These are phyloP conservation scores for Phrixothrix hirtus DNA, from an alignment of 2,888 invertebrate species.

Conservation along the genomic window DNA sequence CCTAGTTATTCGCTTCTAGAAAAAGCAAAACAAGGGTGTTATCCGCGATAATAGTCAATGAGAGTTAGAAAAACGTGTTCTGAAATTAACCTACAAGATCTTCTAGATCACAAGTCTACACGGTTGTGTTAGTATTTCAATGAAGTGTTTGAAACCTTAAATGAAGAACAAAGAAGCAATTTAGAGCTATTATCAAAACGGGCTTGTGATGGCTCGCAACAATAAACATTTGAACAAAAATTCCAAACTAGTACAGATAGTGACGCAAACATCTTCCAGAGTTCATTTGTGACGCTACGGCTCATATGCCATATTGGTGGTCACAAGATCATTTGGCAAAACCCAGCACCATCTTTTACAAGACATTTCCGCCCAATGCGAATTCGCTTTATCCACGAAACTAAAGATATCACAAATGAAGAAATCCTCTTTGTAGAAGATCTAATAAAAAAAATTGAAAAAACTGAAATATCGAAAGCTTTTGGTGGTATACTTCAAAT, in stretches of 20 bases:
- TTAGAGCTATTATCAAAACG: conserved; percentile 36
- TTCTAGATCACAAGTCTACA: conserved; percentile 27
- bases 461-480: too few species aligned
- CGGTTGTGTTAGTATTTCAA: conserved; percentile 25
- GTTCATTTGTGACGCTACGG: too few species aligned
- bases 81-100: conserved; percentile 23
- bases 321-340: conserved; percentile 36
- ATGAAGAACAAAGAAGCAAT: too few species aligned
- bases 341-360: too few species aligned
- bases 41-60: conserved; percentile 3
- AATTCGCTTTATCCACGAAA: conserved; percentile 33
- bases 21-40: conserved; percentile 30
- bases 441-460: too few species aligned
- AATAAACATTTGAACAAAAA: conserved; percentile 40
- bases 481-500: too few species aligned
- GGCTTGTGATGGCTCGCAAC: conserved; percentile 42
- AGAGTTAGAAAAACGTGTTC: conserved; percentile 22
- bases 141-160: conserved; percentile 15
- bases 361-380: too few species aligned
- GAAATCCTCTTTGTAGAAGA: too few species aligned
- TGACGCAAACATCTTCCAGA: too few species aligned
- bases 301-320: conserved; percentile 1
- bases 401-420: conserved; percentile 30
- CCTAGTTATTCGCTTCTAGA: conserved; percentile 30
- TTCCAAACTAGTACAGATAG: too few species aligned